Percentiles rank a stretch among this genome's conserved stretches.
Evolutionary conservation across 2,113 vertebrate genomes (phyloP).

Genomic region (Picathartes gymnocephalus): DNA sequence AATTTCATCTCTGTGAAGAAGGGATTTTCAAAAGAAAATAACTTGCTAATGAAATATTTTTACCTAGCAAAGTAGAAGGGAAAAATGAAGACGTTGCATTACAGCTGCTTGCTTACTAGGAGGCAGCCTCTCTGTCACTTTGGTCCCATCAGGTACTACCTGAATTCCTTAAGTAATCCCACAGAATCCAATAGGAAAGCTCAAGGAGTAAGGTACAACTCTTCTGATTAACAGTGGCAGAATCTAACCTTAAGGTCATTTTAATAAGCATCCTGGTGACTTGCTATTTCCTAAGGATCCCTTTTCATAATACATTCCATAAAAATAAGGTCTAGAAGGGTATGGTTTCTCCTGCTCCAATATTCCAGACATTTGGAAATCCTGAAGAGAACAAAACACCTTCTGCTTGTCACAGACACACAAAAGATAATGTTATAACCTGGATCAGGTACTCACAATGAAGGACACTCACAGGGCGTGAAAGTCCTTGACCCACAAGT

Average conservation of each 20-base stretch:
- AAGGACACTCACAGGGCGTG: neutral
- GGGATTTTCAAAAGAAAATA: neutral
- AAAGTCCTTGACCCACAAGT: neutral
- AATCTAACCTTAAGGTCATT: constrained; percentile 57
- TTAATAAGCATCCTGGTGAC: constrained; percentile 48
- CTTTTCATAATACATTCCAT: constrained; percentile 22
- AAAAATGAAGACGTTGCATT: neutral
- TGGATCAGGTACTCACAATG: neutral
- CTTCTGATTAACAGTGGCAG: constrained; percentile 52
- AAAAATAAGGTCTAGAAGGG: constrained; percentile 36
- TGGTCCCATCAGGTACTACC: neutral
- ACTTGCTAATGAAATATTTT: neutral
- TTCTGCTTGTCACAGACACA: neutral
- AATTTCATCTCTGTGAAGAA: neutral
- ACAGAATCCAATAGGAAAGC: neutral
- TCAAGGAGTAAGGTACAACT: constrained; percentile 34
- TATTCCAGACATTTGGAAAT: constrained; percentile 13
- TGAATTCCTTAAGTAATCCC: constrained; percentile 41
- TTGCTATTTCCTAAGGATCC: constrained; percentile 26
- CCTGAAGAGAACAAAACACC: neutral
- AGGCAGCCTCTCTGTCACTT: neutral
- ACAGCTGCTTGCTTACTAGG: neutral
- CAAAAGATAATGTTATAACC: neutral
- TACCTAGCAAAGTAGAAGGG: neutral
- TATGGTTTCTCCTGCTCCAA: neutral